Evolutionary conservation across 1,140 invertebrate species (phyloP), one percentile per base, ranked within the genome.

Genomic region (Mycetomoellerius zeteki): DNA sequence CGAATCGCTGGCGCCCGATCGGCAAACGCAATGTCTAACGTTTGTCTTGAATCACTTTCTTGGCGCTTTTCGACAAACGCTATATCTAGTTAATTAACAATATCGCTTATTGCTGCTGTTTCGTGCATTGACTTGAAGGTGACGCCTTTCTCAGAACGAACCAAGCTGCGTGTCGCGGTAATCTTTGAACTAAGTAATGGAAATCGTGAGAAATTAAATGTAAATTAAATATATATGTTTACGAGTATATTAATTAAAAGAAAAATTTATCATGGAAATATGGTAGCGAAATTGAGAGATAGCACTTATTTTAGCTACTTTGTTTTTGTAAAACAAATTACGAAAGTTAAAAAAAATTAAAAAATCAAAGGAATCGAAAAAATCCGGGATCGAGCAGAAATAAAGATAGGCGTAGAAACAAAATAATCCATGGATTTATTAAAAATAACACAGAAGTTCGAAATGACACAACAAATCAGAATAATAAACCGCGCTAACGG

Each of bases 351-450:
- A 50, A 30, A 24, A 33, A 54, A 69, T 12, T 4, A 27, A 69
- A 58, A 33, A 43, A 27, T 56, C 24, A 30, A 21, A 60, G 78
- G 72, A 85, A 73, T 56, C 19, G 37, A 43, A 33, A 30, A 89
- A 90, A 62, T 47, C 21, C 30, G 10, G 71, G 80, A 80, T 69
- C 54, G 62, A 87, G 81, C 90, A 82, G 89, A 89, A 86, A 89
- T 87, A 76, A 85, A 85, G 72, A 19, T 86, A 88, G 80, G 62
- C 62, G 21, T 65, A 64, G 85, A 91, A 92, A 92, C 86, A 92
- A 91, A 92, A 89, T 93, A 92, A 93, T 93, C 65, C 89, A 89
- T 92, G 85, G 87, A 93, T 93, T 92, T 93, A 93, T 93, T 93
- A 91, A 91, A 93, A 92, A 92, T 92, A 93, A 92, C 90, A 92